Percentiles rank a stretch among this genome's conserved stretches.
Evolutionary conservation across 2,888 invertebrate genomes (phyloP).

Genomic region (Beris chalybata): DNA sequence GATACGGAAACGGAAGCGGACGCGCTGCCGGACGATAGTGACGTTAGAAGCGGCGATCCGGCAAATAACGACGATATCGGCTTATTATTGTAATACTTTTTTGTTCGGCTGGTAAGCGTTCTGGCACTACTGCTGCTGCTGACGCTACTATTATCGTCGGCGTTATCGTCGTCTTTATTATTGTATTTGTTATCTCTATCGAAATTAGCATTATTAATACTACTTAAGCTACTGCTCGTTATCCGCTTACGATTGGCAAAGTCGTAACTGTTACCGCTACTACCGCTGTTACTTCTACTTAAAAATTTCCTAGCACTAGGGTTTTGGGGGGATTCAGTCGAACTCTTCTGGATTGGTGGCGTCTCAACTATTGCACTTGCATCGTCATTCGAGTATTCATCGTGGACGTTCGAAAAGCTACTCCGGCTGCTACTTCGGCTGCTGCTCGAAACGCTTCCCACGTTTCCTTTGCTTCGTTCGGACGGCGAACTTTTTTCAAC

Average conservation of each 20-base stretch:
- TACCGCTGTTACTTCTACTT: conserved; percentile 6
- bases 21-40: no score
- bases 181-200: conserved; percentile 52
- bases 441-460: conserved; percentile 33
- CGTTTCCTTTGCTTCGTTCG: background rate
- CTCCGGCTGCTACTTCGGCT: conserved; percentile 29
- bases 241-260: no score
- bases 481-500: background rate
- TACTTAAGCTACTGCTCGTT: conserved; percentile 20
- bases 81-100: conserved; percentile 28
- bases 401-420: conserved; percentile 33
- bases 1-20: no score
- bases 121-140: conserved; percentile 37
- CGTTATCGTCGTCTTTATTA: conserved; percentile 47
- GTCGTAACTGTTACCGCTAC: conserved; percentile 6
- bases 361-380: conserved; percentile 43
- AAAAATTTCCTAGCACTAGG: conserved; percentile 40
- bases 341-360: conserved; percentile 44
- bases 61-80: no score
- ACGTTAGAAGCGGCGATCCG: no score
- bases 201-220: conserved; percentile 48
- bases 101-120: conserved; percentile 31
- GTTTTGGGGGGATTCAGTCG: conserved; percentile 43
- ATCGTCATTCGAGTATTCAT: conserved; percentile 44
- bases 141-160: conserved; percentile 32